Evolutionary conservation across 2,113 vertebrate species (phyloP).

Genomic region (Sclerurus mexicanus): DNA sequence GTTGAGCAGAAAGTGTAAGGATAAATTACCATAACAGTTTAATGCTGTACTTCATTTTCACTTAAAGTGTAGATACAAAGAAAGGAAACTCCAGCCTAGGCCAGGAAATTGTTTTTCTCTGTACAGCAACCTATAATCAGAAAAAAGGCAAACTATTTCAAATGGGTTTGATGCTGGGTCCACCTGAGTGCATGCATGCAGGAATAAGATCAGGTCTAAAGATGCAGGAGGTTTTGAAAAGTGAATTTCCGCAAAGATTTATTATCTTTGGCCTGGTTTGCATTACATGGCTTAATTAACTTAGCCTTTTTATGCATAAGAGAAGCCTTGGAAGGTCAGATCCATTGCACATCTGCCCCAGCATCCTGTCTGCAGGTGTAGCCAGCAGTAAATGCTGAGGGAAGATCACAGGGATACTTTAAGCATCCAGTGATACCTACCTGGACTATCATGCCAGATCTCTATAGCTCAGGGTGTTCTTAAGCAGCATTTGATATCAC

Average conservation of each 20-base stretch:
- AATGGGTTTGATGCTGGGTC: fast-evolving
- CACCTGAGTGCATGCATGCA: fast-evolving
- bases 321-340: not conserved
- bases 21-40: conserved; percentile 40
- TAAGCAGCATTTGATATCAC: not conserved
- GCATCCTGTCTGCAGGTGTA: not conserved
- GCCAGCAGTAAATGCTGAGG: not conserved
- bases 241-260: not conserved
- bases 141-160: not conserved
- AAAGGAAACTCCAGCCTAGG: not conserved
- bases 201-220: not conserved
- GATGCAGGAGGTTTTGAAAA: not conserved
- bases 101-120: not conserved
- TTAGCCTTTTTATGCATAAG: not conserved
- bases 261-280: not conserved
- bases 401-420: not conserved
- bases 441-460: not conserved
- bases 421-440: not conserved
- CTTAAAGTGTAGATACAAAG: not conserved
- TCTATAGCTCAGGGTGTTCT: not conserved
- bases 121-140: fast-evolving
- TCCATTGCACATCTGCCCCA: not conserved
- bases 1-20: conserved; percentile 45
- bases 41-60: conserved; percentile 1
- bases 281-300: not conserved